These are phyloP conservation scores for Bombus balteatus DNA, from an alignment of 1,140 invertebrate species.

Conservation along the genomic window DNA sequence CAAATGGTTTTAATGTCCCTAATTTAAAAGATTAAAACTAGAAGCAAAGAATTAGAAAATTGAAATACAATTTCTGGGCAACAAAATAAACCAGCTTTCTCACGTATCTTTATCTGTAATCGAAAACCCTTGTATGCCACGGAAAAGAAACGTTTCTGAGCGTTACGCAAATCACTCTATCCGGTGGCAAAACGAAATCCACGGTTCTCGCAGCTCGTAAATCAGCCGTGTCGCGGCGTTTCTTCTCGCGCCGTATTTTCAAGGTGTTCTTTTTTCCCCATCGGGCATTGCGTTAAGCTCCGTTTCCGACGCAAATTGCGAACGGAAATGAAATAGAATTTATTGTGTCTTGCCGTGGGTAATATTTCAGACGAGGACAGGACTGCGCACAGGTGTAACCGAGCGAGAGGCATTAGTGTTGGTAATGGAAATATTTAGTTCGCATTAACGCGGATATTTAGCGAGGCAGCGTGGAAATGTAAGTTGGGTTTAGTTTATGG, in stretches of 20 bases:
- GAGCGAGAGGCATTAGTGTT: slow-evolving; percentile 31
- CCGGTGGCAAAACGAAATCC: neutral
- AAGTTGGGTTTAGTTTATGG: slow-evolving; percentile 40
- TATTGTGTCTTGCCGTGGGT: slow-evolving; percentile 40
- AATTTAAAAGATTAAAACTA: neutral
- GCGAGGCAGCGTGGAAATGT: slow-evolving; percentile 14
- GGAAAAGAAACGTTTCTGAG: neutral
- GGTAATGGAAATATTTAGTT: slow-evolving; percentile 55
- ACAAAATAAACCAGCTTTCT: neutral
- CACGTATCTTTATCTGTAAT: neutral
- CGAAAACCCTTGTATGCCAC: neutral
- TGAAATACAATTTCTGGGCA: neutral
- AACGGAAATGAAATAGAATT: slow-evolving; percentile 52
- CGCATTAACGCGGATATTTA: slow-evolving; percentile 42
- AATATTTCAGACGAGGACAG: slow-evolving; percentile 24
- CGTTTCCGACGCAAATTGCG: slow-evolving; percentile 17
- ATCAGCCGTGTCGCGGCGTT: slow-evolving; percentile 16
- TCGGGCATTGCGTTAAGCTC: neutral
- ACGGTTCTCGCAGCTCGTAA: slow-evolving; percentile 8
- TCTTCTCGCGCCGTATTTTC: neutral
- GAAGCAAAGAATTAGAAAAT: neutral
- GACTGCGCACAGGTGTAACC: slow-evolving; percentile 42
- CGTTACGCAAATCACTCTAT: neutral
- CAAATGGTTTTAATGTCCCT: too few species aligned
- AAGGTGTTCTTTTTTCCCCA: neutral